Conservation (phyloP, 2,113 vertebrate species). For the Girardinichthys multiradiatus region DNA sequence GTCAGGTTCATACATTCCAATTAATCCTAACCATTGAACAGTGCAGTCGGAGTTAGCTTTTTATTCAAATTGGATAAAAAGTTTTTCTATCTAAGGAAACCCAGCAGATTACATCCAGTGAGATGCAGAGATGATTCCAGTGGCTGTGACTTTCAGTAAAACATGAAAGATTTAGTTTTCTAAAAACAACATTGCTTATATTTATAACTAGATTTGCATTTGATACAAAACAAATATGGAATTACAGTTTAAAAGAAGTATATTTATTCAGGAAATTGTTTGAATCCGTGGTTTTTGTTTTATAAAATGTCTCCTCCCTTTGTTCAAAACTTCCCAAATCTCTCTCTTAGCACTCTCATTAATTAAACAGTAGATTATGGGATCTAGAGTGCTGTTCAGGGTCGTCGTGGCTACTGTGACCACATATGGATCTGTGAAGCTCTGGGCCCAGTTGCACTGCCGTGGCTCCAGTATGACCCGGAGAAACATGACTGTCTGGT, state of each 20-base stretch:
- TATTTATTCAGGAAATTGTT: not conserved
- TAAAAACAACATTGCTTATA: too few species aligned
- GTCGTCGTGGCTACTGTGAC: slow-evolving; percentile 84
- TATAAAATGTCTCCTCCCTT: not conserved
- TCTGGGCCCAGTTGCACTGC: slow-evolving; percentile 74
- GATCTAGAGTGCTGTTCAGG: slow-evolving; percentile 87
- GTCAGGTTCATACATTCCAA: too few species aligned
- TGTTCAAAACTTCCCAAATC: slow-evolving; percentile 26
- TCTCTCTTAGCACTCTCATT: slow-evolving; percentile 70
- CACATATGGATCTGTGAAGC: slow-evolving; percentile 82
- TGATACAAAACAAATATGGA: too few species aligned
- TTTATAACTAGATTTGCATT: too few species aligned
- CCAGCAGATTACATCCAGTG: too few species aligned
- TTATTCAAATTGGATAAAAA: too few species aligned
- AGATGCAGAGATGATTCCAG: too few species aligned
- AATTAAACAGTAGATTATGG: slow-evolving; percentile 87
- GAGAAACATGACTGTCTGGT: slow-evolving; percentile 84
- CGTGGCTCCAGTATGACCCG: slow-evolving; percentile 79
- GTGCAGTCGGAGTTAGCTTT: too few species aligned
- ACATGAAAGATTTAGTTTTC: too few species aligned
- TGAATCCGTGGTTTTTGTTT: not conserved
- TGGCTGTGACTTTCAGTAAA: too few species aligned
- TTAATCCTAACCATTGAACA: too few species aligned
- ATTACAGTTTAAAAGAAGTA: not conserved
- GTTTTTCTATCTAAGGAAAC: too few species aligned